These are phyloP conservation scores for Bradypodion pumilum DNA, from an alignment of 2,797 vertebrate genomes.

Conservation along the genomic window DNA sequence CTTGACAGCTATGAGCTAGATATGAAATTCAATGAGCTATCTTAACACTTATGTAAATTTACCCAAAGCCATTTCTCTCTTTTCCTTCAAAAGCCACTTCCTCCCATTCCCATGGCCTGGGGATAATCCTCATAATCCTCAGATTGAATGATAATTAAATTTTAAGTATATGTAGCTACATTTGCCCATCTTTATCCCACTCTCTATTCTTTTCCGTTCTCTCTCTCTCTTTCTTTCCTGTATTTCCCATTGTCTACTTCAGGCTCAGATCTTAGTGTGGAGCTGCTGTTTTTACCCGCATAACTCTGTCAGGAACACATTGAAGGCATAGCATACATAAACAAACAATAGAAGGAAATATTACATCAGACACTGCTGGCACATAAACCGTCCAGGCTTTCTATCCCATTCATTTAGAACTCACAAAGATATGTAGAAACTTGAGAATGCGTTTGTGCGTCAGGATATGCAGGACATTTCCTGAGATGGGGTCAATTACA, in stretches of 20 bases:
- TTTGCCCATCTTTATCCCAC: not conserved
- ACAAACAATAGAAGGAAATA: not conserved
- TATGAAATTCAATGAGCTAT: no score
- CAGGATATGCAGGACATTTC: constrained; percentile 90
- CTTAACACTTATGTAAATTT: no score
- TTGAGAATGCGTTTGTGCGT: constrained; percentile 95
- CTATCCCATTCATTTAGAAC: constrained; percentile 42
- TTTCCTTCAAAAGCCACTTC: not conserved
- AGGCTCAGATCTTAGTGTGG: no score
- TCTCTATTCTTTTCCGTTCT: no score
- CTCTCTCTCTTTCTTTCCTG: not conserved
- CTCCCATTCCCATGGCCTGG: not conserved
- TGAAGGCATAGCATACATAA: not conserved
- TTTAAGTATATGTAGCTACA: not conserved
- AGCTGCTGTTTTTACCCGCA: not conserved
- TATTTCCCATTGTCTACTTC: not conserved
- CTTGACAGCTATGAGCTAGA: no score
- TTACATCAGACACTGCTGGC: not conserved
- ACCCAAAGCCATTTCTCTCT: not conserved
- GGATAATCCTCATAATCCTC: not conserved
- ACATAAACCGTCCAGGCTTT: not conserved
- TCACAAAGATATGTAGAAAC: constrained; percentile 94
- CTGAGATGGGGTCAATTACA: constrained; percentile 87
- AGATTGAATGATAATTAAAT: not conserved
- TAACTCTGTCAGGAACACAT: not conserved